These are phyloP conservation scores for Dromas ardeola DNA, from an alignment of 2,113 vertebrate species.

Conservation along the genomic window DNA sequence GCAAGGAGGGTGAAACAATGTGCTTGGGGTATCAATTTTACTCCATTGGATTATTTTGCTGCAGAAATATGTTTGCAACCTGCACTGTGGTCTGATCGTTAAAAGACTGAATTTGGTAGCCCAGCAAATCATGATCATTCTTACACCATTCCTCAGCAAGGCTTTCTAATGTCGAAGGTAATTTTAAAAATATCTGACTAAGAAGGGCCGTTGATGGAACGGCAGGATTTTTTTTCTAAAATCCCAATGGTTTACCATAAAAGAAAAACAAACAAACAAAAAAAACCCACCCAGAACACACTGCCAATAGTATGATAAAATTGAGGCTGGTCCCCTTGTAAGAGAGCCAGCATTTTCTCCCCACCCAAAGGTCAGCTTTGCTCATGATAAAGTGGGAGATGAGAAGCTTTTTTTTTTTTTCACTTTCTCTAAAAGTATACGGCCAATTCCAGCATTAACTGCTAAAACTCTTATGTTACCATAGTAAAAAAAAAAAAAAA, in stretches of 20 bases:
- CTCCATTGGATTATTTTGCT: neutral
- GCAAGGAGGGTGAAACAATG: neutral
- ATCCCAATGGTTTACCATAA: neutral
- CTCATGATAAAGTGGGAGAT: neutral
- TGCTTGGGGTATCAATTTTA: neutral
- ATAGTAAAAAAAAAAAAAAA: neutral
- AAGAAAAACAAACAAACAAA: neutral
- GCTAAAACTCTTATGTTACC: neutral
- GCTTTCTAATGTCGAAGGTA: neutral
- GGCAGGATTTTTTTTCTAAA: neutral
- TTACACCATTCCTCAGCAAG: neutral
- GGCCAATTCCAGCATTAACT: neutral
- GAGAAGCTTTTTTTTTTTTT: neutral
- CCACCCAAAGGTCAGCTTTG: neutral
- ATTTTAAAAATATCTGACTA: neutral
- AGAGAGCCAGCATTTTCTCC: neutral
- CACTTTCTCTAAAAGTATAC: neutral
- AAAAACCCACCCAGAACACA: neutral
- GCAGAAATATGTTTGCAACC: neutral
- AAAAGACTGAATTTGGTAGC: neutral
- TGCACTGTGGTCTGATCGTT: neutral
- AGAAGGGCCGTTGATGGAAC: neutral
- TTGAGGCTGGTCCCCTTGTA: neutral
- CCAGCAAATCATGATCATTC: neutral
- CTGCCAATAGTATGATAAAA: neutral